A percentile compares a stretch with the other conserved stretches of the same genome.
Conservation (phyloP, 2,797 vertebrate species). For the Lemur catta region DNA sequence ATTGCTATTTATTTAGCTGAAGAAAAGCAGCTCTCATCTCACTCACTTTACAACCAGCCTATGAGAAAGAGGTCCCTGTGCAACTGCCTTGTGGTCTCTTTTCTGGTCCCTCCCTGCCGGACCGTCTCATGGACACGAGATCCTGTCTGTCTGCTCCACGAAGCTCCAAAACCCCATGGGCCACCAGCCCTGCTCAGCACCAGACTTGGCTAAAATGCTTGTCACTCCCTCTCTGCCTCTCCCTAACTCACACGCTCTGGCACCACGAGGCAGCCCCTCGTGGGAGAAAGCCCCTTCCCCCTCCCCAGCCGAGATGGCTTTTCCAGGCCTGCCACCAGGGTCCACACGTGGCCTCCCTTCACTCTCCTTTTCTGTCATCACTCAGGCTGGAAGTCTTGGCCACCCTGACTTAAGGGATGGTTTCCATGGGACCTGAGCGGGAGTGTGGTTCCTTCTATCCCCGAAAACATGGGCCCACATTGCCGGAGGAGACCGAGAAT, state of each 20-base stretch:
- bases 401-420: too few species aligned
- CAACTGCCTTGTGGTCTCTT: too few species aligned
- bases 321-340: rapidly evolving
- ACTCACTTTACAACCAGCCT: not conserved
- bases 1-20: not conserved
- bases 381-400: not conserved
- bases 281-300: too few species aligned
- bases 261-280: not conserved
- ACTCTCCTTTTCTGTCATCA: not conserved
- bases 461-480: not conserved
- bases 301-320: not conserved
- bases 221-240: too few species aligned
- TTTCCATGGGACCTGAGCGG: rapidly evolving
- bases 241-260: not conserved
- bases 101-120: not conserved
- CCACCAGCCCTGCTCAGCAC: not conserved
- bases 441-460: not conserved
- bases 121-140: not conserved
- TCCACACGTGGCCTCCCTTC: not conserved
- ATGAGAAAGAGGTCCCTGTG: not conserved
- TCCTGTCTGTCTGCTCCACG: not conserved
- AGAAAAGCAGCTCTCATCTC: not conserved
- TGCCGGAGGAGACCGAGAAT: not conserved
- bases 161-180: not conserved
- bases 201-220: not conserved